These are phyloP conservation scores for Malurus melanocephalus DNA, from an alignment of 2,113 vertebrate species.

Conservation along the genomic window DNA sequence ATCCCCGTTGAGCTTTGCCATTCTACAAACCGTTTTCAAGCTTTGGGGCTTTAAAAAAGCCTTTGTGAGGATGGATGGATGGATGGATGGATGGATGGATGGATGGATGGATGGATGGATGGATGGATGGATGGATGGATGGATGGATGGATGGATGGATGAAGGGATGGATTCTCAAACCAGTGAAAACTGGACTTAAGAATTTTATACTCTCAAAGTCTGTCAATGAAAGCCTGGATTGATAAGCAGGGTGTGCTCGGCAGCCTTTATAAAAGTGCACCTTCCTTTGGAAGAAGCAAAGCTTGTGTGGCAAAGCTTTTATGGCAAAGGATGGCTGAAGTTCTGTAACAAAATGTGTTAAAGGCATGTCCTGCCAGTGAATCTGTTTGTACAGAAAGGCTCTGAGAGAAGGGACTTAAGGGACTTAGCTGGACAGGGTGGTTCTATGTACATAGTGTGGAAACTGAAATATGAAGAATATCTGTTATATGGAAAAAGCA, in stretches of 20 bases:
- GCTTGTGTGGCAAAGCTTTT: background rate
- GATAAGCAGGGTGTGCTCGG: background rate
- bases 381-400: background rate
- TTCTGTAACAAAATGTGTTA: background rate
- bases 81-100: background rate
- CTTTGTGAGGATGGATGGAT: background rate
- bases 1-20: background rate
- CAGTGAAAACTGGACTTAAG: background rate
- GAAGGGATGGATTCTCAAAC: background rate
- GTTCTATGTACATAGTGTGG: background rate
- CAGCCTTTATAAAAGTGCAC: background rate
- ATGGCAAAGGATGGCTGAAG: background rate
- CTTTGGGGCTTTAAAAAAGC: background rate
- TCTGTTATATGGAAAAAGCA: background rate
- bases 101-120: too few species aligned
- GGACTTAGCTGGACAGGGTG: background rate
- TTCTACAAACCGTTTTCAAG: background rate
- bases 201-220: background rate
- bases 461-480: background rate
- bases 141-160: background rate
- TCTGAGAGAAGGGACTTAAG: background rate
- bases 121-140: background rate
- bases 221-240: background rate
- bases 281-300: background rate
- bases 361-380: background rate